Evolutionary conservation across 2,888 invertebrate genomes (phyloP).

Genomic region (Macropis europaea): DNA sequence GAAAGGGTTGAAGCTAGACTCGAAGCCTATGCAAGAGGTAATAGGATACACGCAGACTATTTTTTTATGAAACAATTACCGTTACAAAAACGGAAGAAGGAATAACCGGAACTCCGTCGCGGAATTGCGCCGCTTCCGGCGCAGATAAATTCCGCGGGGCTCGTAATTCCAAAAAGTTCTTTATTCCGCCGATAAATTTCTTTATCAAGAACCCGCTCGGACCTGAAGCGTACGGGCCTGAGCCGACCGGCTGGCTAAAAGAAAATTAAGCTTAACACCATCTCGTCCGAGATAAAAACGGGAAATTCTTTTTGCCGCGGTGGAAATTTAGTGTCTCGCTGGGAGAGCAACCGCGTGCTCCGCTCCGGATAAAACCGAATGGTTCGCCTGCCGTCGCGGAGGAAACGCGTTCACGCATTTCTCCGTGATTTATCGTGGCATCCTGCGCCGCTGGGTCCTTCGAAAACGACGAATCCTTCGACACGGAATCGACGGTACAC

Average conservation of each 20-base stretch:
- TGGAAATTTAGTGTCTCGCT: slow-evolving; percentile 53
- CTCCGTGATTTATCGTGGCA: slow-evolving; percentile 55
- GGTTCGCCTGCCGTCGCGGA: slow-evolving; percentile 16
- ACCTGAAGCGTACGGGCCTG: slow-evolving; percentile 7
- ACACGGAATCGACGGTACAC: slow-evolving; percentile 34
- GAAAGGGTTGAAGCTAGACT: too few relatives aligned
- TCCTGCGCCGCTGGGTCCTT: slow-evolving; percentile 26
- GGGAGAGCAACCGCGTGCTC: slow-evolving; percentile 26
- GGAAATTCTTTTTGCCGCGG: slow-evolving; percentile 9
- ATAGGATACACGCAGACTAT: too few relatives aligned
- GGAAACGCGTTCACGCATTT: slow-evolving; percentile 45
- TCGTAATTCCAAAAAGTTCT: slow-evolving; percentile 39
- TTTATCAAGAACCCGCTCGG: slow-evolving; percentile 28
- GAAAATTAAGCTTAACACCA: slow-evolving; percentile 50
- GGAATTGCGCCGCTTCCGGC: background rate
- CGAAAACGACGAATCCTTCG: slow-evolving; percentile 46
- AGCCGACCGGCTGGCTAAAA: slow-evolving; percentile 15
- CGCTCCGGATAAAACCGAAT: slow-evolving; percentile 36
- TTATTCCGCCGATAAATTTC: slow-evolving; percentile 41
- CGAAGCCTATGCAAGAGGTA: too few relatives aligned
- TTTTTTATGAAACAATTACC: too few relatives aligned
- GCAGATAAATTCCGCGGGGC: slow-evolving; percentile 7
- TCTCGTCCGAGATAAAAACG: slow-evolving; percentile 37
- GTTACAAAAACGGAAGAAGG: background rate
- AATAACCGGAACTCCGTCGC: background rate